Evolutionary conservation across 1,140 invertebrate species (phyloP), one percentile per base, ranked within the genome.

Genomic region (Nilaparvata lugens): DNA sequence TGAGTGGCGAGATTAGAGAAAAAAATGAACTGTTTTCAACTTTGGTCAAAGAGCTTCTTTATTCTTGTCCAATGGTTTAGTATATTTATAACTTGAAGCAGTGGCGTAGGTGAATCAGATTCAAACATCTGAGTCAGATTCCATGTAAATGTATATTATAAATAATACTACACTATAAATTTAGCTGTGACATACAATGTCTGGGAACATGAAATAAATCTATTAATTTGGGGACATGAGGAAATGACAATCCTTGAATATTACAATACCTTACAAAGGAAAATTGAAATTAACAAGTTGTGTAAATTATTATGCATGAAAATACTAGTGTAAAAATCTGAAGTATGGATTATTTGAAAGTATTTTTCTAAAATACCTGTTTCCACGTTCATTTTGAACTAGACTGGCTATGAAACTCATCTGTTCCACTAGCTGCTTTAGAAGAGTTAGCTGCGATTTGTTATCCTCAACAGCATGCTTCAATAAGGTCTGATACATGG

Each of bases 381-480:
- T n/a, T 52, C 56, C 60, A 65, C 66, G 25, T 59, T 62, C 61
- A 66, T 62, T 43, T n/a, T 24, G 35, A 48, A 48, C 21, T 51
- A 53, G 18, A 52, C 19, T 56, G 28, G 40, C 31, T 21, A 58
- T 19, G 24, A 56, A 45, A 38, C 52, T 38, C 43, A 59, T 52
- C 52, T 60, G 57, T n/a, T 65, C 61, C n/a, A 56, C 43, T 18
- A 56, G 13, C 42, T 60, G 59, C 45, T 43, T 52, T 5, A 64
- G 51, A 28, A 61, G 48, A 21, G 14, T 40, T 21, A 64, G 72
- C 61, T 83, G 78, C 11, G 73, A 63, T 68, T 79, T 83, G 67
- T 88, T 85, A 58, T 92, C 86, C 48, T 89, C 82, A 1, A 93
- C 67, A 64, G 81, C 79, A 61, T 83, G 77, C 64, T 83, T 82